Evolutionary conservation across 2,888 invertebrate species (phyloP).

Genomic region (Allolobophora icterica): DNA sequence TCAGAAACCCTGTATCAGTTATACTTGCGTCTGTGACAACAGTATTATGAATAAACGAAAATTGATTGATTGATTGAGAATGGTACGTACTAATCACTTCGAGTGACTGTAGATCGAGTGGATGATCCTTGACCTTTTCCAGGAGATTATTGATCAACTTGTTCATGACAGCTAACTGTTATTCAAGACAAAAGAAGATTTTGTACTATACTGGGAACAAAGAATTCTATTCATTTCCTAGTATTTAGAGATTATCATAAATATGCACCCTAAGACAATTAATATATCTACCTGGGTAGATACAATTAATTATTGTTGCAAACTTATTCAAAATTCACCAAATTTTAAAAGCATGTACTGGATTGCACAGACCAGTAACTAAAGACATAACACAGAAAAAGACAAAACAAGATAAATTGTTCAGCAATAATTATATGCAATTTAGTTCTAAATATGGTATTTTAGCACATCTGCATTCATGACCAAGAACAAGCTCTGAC

Average conservation of each 20-base stretch:
- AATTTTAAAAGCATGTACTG: background rate
- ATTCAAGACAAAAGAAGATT: slow-evolving; percentile 26
- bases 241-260: too few relatives aligned
- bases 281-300: too few relatives aligned
- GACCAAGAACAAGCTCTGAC: background rate
- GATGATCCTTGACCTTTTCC: slow-evolving; percentile 74
- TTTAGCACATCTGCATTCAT: background rate
- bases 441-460: background rate
- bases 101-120: slow-evolving; percentile 74
- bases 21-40: too few relatives aligned
- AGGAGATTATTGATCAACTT: slow-evolving; percentile 66
- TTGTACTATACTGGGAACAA: background rate
- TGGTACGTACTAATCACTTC: slow-evolving; percentile 75
- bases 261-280: background rate
- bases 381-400: background rate
- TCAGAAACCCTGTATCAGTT: background rate
- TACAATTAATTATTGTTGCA: background rate
- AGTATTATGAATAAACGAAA: too few relatives aligned
- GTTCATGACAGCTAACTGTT: slow-evolving; percentile 50
- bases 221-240: background rate
- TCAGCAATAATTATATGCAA: background rate
- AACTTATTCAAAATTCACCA: background rate
- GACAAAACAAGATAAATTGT: background rate
- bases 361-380: background rate
- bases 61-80: too few relatives aligned